phyloP scores from a whole-genome alignment of 2,888 invertebrate species.

The Drosophila histrio region DNA sequence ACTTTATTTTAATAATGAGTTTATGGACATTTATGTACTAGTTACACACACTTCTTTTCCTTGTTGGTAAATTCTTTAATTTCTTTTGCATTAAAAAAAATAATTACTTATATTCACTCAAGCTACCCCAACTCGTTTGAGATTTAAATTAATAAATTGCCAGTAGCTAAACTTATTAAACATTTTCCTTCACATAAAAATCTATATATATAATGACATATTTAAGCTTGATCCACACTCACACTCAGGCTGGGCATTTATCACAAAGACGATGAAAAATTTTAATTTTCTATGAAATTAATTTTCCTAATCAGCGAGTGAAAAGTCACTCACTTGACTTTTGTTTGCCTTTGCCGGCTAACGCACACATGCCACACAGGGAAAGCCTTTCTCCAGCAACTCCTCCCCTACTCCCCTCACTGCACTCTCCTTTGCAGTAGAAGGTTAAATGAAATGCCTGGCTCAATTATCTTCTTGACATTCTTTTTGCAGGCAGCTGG shows the following conservation, averaged over 20 bases:
- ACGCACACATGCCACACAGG: constrained; percentile 41
- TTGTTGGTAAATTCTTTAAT: no score
- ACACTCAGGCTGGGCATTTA: constrained; percentile 19
- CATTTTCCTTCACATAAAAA: neutral
- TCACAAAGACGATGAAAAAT: constrained; percentile 31
- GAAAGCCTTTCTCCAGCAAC: neutral
- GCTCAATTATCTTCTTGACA: constrained; percentile 73
- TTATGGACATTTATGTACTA: no score
- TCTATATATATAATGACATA: neutral
- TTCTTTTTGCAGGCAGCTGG: constrained; percentile 55
- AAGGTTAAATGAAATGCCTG: constrained; percentile 60
- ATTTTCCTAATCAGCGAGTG: constrained; percentile 66
- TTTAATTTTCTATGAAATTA: constrained; percentile 69
- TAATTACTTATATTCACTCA: no score
- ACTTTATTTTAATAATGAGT: no score
- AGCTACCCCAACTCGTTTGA: no score
- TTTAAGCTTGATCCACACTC: neutral
- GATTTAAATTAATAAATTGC: neutral
- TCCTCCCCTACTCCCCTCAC: neutral
- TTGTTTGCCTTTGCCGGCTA: constrained; percentile 56
- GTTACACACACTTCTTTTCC: no score
- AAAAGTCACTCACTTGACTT: constrained; percentile 70
- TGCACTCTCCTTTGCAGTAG: neutral
- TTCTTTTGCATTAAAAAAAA: no score
- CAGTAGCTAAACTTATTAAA: neutral